These are phyloP conservation scores for Zaprionus camerounensis DNA, from an alignment of 1,140 invertebrate genomes.

Conservation along the genomic window DNA sequence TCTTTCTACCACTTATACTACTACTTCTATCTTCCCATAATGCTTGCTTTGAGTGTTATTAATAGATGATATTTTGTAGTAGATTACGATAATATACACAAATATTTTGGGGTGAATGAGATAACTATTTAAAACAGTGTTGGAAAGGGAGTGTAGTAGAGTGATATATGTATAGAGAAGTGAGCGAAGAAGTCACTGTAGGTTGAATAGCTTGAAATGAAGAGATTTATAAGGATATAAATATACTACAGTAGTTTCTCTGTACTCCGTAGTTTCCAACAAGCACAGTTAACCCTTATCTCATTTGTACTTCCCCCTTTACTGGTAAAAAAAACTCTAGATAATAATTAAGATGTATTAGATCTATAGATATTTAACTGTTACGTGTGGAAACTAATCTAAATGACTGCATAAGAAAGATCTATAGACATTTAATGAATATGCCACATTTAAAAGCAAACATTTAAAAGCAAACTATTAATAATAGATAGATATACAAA, in stretches of 20 bases:
- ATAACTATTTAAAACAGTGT: not conserved
- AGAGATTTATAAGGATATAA: no score
- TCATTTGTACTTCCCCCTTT: no score
- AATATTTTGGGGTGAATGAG: not conserved
- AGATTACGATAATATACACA: not conserved
- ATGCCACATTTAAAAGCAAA: not conserved
- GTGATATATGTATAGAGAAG: not conserved
- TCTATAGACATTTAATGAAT: no score
- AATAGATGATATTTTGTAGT: slow-evolving; percentile 28
- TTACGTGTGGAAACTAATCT: no score
- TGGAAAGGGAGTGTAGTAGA: not conserved
- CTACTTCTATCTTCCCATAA: not conserved
- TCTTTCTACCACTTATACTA: not conserved
- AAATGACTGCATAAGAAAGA: no score
- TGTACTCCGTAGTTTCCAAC: no score
- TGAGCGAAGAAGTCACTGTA: not conserved
- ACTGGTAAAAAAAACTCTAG: no score
- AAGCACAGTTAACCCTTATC: no score
- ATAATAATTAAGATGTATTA: no score
- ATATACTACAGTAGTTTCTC: not conserved
- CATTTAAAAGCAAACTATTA: not conserved
- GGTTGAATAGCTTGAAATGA: no score
- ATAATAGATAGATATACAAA: not conserved
- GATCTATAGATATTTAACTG: no score
- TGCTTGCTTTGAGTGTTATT: slow-evolving; percentile 25